Percentiles rank a stretch among this genome's conserved stretches.
Conservation (phyloP, 2,888 invertebrate species). For the Cetonia aurata region DNA sequence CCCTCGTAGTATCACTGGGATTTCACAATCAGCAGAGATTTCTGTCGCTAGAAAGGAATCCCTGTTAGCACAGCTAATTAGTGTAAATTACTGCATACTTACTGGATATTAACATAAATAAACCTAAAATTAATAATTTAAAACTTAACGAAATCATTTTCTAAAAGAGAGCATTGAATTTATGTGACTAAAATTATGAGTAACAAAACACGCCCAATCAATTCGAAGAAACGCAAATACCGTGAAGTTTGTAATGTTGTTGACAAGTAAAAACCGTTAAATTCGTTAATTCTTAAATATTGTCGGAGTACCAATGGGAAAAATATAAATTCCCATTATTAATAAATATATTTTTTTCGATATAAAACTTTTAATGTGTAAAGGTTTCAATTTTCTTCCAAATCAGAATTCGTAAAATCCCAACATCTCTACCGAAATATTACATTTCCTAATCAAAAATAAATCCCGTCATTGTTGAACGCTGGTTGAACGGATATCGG, state of each 20-base stretch:
- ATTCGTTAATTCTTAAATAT: too few species aligned
- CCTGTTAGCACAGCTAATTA: not conserved
- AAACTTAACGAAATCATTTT: constrained; percentile 14
- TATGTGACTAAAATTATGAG: constrained; percentile 9
- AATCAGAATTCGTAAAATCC: too few species aligned
- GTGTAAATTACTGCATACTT: constrained; percentile 4
- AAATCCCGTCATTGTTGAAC: too few species aligned
- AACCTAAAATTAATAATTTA: constrained; percentile 1
- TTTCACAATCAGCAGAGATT: constrained; percentile 71
- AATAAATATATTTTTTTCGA: too few species aligned
- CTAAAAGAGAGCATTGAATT: constrained; percentile 18
- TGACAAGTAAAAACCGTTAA: not conserved
- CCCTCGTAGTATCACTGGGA: constrained; percentile 84
- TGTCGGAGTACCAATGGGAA: too few species aligned
- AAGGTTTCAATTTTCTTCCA: too few species aligned
- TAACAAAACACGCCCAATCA: constrained; percentile 21
- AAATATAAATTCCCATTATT: too few species aligned
- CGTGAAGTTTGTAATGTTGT: constrained; percentile 3
- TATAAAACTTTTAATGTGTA: too few species aligned
- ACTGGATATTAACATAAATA: constrained; percentile 14
- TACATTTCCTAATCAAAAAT: too few species aligned
- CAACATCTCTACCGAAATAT: too few species aligned
- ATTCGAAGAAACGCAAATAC: not conserved
- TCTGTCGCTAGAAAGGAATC: constrained; percentile 36
- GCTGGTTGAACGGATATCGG: too few species aligned